phyloP scores from a whole-genome alignment of 2,113 vertebrate species.

The Daubentonia madagascariensis region DNA sequence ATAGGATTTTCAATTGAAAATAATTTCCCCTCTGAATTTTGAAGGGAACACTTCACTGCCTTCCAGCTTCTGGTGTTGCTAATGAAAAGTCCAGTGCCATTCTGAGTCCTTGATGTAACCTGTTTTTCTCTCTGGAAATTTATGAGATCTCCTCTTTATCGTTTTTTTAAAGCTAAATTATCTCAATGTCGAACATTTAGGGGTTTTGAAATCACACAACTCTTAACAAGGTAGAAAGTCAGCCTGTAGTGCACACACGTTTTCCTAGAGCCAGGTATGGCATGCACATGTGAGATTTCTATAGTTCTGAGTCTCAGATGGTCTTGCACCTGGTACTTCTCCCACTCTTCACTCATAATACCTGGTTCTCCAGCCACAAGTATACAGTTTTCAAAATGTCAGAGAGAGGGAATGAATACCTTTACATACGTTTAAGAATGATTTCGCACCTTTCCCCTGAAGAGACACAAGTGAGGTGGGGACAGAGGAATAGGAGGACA shows the following conservation, averaged over 20 bases:
- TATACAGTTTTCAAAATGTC: not conserved
- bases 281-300: not conserved
- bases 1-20: conserved; percentile 13
- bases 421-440: not conserved
- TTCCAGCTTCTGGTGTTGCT: not conserved
- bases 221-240: not conserved
- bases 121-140: conserved; percentile 37
- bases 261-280: not conserved
- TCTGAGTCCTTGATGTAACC: not conserved
- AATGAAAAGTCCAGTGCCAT: not conserved
- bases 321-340: not conserved
- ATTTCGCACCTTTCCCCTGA: not conserved
- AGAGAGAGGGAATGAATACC: not conserved
- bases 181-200: not conserved
- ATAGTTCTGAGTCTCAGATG: not conserved
- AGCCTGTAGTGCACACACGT: not conserved
- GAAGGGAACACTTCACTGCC: not conserved
- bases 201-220: not conserved
- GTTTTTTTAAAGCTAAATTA: not conserved
- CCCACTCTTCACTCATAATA: not conserved
- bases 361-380: not conserved
- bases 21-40: not conserved
- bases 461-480: not conserved
- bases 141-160: not conserved
- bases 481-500: not conserved